Evolutionary conservation across 2,888 invertebrate genomes (phyloP).

Genomic region (Cylloceria caligata): DNA sequence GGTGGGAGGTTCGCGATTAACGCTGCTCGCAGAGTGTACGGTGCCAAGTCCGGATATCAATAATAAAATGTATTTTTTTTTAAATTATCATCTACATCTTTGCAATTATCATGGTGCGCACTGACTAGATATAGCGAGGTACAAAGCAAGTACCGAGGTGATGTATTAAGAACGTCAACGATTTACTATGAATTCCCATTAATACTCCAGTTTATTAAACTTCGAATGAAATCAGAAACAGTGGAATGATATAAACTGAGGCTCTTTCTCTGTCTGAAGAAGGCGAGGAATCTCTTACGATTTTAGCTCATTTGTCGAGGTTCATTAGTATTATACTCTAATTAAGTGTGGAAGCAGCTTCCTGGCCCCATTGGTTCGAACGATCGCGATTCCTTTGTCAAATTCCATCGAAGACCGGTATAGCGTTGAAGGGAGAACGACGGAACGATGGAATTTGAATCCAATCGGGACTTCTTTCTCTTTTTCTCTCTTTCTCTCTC

Average conservation of each 20-base stretch:
- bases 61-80: conserved; percentile 22
- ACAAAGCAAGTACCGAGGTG: neutral
- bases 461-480: conserved; percentile 69
- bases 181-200: neutral
- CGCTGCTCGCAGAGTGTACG: neutral
- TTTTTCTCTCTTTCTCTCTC: conserved; percentile 51
- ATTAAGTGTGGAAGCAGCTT: conserved; percentile 57
- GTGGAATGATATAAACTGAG: neutral
- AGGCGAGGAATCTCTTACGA: neutral
- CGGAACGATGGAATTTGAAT: conserved; percentile 72
- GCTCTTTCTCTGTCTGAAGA: neutral
- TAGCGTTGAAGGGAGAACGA: conserved; percentile 13
- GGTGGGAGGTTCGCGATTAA: conserved; percentile 31
- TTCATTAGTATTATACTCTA: conserved; percentile 54
- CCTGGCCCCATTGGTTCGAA: conserved; percentile 31
- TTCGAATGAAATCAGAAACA: neutral
- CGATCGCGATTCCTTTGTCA: conserved; percentile 39
- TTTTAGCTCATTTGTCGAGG: neutral
- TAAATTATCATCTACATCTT: conserved; percentile 1
- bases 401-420: conserved; percentile 26
- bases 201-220: neutral
- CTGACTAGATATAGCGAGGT: neutral
- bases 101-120: neutral
- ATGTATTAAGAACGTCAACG: neutral
- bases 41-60: neutral